Base-by-base conservation (phyloP, 2,797 vertebrate species). In the Sandelia bainsii region DNA sequence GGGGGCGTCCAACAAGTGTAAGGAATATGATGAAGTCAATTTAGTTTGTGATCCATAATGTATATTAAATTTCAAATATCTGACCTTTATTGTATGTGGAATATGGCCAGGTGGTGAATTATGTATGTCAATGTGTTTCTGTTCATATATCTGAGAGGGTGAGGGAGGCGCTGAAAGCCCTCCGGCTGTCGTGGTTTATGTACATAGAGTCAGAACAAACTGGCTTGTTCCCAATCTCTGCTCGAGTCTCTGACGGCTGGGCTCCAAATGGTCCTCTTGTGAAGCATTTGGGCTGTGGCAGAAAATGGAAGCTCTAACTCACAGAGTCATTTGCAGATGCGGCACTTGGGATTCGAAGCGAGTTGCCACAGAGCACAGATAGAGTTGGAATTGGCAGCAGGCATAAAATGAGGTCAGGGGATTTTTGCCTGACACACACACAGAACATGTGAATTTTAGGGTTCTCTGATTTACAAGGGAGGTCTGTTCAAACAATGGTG, bases 271-370 rank as follows among this genome's bases (percentile, higher is more conserved):
- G 88, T 92, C 86, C 93, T 93, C 94, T 80, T 50, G 93, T 92
- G 93, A 75, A 88, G 87, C 89, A 82, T 96, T 95, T 91, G 80
- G 86, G 75, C 83, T 72, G 82, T 81, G 87, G 91, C 85, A 91
- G 94, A 92, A 96, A 96, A 97, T 96, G 93, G 91, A 95, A 92
- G 91, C 95, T 93, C 93, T 95, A 96, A 96, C 94, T 95, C 94
- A 95, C 79, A 62, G 73, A 92, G 92, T 92, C 90, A 93, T 93
- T 92, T 92, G 87, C 87, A 80, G 88, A 91, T 92, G 94, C 82
- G 74, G 89, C 95, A 90, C 94, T 93, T 91, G 95, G 94, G 94
- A 95, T 93, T 95, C 80, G 65, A 63, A 83, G 87, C 75, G 74
- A 88, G 90, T 88, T 75, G 83, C 89, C 79, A 89, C 83, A 90